Conservation (phyloP, 2,113 vertebrate species). For the Atractosteus spatula region DNA sequence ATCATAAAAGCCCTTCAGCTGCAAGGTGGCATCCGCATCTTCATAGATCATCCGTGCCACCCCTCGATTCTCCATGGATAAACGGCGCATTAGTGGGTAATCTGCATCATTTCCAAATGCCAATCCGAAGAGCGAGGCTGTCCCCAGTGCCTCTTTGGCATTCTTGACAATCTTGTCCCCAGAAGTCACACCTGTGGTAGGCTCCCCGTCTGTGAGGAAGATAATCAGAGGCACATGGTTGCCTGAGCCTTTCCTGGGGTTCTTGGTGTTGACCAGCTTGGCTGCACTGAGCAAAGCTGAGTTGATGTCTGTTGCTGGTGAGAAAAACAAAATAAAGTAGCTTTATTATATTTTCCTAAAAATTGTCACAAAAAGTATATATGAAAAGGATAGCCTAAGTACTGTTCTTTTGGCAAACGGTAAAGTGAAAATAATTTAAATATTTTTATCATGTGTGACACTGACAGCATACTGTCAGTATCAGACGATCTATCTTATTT, state of each 20-base stretch:
- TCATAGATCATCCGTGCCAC: conserved; percentile 70
- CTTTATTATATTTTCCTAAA: no score
- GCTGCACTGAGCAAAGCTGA: conserved; percentile 72
- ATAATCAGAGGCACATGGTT: conserved; percentile 69
- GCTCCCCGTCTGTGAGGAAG: conserved; percentile 80
- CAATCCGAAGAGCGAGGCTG: conserved; percentile 70
- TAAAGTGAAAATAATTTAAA: no score
- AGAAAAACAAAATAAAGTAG: neutral
- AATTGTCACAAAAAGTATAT: no score
- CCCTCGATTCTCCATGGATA: conserved; percentile 73
- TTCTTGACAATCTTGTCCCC: conserved; percentile 67
- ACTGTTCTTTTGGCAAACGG: no score
- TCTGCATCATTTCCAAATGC: conserved; percentile 80
- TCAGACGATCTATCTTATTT: no score
- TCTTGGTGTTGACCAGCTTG: conserved; percentile 61
- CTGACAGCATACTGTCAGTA: no score
- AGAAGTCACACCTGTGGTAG: conserved; percentile 67
- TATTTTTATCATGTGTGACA: no score
- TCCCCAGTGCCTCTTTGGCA: conserved; percentile 60
- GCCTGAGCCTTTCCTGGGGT: conserved; percentile 25
- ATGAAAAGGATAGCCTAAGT: no score
- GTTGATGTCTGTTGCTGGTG: conserved; percentile 79
- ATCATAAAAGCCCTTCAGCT: conserved; percentile 75
- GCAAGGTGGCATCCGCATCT: conserved; percentile 67
- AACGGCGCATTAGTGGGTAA: conserved; percentile 62